Evolutionary conservation across 2,888 invertebrate genomes (phyloP).

Genomic region (Drosophila pseudotalamancana): DNA sequence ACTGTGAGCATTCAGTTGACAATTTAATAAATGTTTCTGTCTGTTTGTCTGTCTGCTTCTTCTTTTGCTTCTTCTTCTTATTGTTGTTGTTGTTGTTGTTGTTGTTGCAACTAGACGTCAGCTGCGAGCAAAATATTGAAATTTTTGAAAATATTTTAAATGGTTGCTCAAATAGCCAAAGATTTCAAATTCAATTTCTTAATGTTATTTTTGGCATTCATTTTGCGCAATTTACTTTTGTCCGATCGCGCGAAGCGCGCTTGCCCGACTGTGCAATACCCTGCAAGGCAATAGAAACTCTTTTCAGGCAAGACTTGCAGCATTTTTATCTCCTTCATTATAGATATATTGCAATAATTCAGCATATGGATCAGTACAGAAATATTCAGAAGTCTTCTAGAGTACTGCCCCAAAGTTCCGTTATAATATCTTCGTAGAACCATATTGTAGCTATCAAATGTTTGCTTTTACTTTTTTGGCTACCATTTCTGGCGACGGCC

Average conservation of each 20-base stretch:
- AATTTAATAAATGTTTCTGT: slow-evolving; percentile 68
- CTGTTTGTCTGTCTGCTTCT: slow-evolving; percentile 9
- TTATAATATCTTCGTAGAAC: no score
- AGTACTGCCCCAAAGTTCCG: no score
- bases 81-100: slow-evolving; percentile 3
- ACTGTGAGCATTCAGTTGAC: slow-evolving; percentile 70
- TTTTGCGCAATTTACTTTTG: slow-evolving; percentile 10
- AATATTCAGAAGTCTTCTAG: no score
- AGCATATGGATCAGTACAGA: no score
- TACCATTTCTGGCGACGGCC: slow-evolving; percentile 27
- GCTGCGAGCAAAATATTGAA: slow-evolving; percentile 21
- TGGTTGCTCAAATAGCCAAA: slow-evolving; percentile 6
- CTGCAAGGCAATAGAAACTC: neutral
- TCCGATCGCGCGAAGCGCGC: no score
- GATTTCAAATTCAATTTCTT: slow-evolving; percentile 9
- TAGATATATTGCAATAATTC: no score
- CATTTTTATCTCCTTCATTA: no score
- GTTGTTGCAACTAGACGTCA: slow-evolving; percentile 8
- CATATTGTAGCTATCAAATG: slow-evolving; percentile 22
- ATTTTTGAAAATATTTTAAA: slow-evolving; percentile 6
- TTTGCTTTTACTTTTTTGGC: slow-evolving; percentile 25
- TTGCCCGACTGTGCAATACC: neutral
- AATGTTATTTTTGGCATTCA: slow-evolving; percentile 15
- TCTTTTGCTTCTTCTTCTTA: slow-evolving; percentile 5
- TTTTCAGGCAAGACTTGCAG: no score